Evolutionary conservation across 2,888 invertebrate genomes (phyloP).

Genomic region (Andrena marginata): DNA sequence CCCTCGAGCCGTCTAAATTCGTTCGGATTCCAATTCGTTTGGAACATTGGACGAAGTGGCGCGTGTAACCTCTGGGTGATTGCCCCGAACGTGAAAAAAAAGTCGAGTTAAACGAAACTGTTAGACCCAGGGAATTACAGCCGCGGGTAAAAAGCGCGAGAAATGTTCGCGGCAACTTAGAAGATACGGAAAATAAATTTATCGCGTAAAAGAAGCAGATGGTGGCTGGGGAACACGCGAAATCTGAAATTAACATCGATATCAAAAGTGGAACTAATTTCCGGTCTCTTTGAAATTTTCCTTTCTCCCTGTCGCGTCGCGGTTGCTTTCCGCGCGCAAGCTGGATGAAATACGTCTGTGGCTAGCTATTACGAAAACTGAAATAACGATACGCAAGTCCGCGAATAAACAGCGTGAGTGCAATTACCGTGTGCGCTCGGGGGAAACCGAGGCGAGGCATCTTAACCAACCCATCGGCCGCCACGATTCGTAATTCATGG

Average conservation of each 20-base stretch:
- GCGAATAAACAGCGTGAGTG: neutral
- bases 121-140: constrained; percentile 2
- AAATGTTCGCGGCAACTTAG: constrained; percentile 20
- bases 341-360: neutral
- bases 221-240: neutral
- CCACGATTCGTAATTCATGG: neutral
- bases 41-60: constrained; percentile 2
- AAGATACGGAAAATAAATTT: constrained; percentile 43
- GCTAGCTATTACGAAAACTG: neutral
- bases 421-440: neutral
- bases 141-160: constrained; percentile 2
- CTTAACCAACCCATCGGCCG: neutral
- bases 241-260: constrained; percentile 59
- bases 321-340: neutral
- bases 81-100: neutral
- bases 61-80: constrained; percentile 17
- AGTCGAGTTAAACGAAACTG: constrained; percentile 32
- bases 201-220: neutral
- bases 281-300: constrained; percentile 33
- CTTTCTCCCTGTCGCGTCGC: neutral
- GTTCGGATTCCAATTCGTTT: constrained; percentile 11
- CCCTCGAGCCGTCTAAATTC: constrained; percentile 16
- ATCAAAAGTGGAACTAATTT: constrained; percentile 50
- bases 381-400: constrained; percentile 3
- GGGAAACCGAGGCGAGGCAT: neutral